Evolutionary conservation across 2,888 invertebrate species (phyloP), one percentile per base, ranked within the genome.

Genomic region (Ochropacha duplaris): DNA sequence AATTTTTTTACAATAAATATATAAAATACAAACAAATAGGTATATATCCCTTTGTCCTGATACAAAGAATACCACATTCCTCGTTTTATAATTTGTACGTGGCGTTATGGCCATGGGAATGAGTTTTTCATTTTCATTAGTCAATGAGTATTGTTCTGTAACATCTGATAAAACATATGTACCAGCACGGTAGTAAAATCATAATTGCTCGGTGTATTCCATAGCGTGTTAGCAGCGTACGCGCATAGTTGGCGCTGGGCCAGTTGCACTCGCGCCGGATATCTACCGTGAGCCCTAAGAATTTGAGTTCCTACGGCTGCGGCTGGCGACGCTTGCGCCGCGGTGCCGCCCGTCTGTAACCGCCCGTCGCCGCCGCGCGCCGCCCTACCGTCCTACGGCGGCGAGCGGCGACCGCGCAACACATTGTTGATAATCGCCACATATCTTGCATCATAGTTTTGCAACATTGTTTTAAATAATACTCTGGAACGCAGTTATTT

Each of bases 241-340:
- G 83, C 82, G 82, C 82, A 83, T 81, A 73, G 60, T 84, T 84
- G 84, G 84, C 83, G 31, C 63, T 4, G 19, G n/a, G 84, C 90
- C 90, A 89, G 71, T 59, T 89, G 90, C 89, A 89, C 76, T 81
- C 76, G 61, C 69, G 72, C 79, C 85, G 86, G 86, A 87, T 86
- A 77, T 83, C 79, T 69, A 24, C 24, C 2, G 24, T n/a, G 70
- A 78, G 76, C 74, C 72, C 76, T 73, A 64, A 74, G 73, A 77
- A 78, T 78, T 71, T 61, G 60, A 67, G 66, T 57, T 57, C 57
- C 54, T 60, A 65, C n/a, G n/a, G n/a, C n/a, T n/a, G 66, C 66
- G 56, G 34, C 26, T 49, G n/a, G 34, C 52, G 52, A 12, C 36
- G 31, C 31, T 16, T n/a, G 28, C 55, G 44, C 26, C 26, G 34